phyloP scores from a whole-genome alignment of 2,797 vertebrate genomes.

The Amphiprion clarkii region DNA sequence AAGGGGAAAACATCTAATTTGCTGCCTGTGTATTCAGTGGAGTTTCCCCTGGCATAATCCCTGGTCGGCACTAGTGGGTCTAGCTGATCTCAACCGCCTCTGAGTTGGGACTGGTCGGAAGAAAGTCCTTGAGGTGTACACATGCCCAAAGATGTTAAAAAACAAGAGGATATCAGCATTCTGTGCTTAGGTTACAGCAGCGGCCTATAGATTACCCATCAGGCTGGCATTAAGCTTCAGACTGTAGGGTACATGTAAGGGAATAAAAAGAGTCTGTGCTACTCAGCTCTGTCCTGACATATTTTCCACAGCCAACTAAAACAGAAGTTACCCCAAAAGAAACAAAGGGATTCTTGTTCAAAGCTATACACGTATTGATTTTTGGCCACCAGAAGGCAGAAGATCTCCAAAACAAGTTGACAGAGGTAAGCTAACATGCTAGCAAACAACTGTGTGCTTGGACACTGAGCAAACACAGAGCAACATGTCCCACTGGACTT shows the following conservation, averaged over 20 bases:
- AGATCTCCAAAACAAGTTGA: not conserved
- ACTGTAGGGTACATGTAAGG: constrained; percentile 11
- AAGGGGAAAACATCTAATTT: constrained; percentile 51
- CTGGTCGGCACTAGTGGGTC: constrained; percentile 39
- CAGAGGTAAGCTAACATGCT: not conserved
- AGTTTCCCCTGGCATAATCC: constrained; percentile 44
- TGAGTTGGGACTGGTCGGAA: constrained; percentile 21
- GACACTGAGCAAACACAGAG: constrained; percentile 5
- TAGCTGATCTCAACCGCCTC: constrained; percentile 41
- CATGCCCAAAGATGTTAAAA: not conserved
- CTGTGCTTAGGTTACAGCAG: constrained; percentile 27
- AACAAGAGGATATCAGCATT: constrained; percentile 32
- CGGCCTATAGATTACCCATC: constrained; percentile 55
- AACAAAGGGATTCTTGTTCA: constrained; percentile 4
- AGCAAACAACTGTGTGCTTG: not conserved
- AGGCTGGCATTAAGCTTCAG: constrained; percentile 56
- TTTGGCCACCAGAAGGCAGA: constrained; percentile 20
- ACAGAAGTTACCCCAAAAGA: constrained; percentile 11
- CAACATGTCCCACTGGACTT: not conserved
- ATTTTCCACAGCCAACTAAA: constrained; percentile 32
- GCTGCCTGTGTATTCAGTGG: constrained; percentile 44
- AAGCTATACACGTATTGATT: not conserved
- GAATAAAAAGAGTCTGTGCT: constrained; percentile 1
- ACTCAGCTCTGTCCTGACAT: constrained; percentile 25
- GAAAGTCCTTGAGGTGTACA: constrained; percentile 8